These are phyloP conservation scores for Ditylenchus dipsaci DNA, from an alignment of 1,140 invertebrate species.

Conservation along the genomic window DNA sequence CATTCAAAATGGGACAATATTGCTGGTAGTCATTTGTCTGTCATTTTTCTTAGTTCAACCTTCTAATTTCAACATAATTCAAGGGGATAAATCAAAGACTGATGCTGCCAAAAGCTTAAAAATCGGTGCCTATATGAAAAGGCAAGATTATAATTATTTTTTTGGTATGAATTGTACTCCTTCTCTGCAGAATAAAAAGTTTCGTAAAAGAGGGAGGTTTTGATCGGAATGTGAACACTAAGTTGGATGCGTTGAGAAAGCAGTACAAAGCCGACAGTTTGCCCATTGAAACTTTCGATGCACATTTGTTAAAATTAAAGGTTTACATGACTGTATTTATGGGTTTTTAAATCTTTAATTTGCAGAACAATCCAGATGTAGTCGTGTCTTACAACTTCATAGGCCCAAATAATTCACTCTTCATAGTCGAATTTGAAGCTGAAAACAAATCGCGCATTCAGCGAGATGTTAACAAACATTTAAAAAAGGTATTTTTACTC, in stretches of 20 bases:
- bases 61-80: too few relatives aligned
- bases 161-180: too few relatives aligned
- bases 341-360: background rate
- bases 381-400: conserved; percentile 40
- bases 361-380: conserved; percentile 49
- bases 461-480: conserved; percentile 32
- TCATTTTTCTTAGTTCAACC: too few relatives aligned
- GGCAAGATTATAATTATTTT: too few relatives aligned
- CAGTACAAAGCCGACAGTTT: background rate
- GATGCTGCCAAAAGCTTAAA: conserved; percentile 14
- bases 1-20: conserved; percentile 53
- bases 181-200: too few relatives aligned
- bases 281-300: conserved; percentile 4
- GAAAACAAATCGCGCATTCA: background rate
- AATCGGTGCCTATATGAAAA: background rate
- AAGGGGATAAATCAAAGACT: conserved; percentile 45
- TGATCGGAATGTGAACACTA: background rate
- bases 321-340: background rate
- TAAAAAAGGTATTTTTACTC: conserved; percentile 38
- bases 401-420: conserved; percentile 45
- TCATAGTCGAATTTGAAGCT: conserved; percentile 47
- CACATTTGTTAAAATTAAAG: background rate
- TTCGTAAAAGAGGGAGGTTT: background rate
- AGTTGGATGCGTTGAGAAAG: background rate
- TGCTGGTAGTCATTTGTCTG: background rate